Conservation (phyloP, 2,888 invertebrate species). For the Sussaba pulchella region DNA sequence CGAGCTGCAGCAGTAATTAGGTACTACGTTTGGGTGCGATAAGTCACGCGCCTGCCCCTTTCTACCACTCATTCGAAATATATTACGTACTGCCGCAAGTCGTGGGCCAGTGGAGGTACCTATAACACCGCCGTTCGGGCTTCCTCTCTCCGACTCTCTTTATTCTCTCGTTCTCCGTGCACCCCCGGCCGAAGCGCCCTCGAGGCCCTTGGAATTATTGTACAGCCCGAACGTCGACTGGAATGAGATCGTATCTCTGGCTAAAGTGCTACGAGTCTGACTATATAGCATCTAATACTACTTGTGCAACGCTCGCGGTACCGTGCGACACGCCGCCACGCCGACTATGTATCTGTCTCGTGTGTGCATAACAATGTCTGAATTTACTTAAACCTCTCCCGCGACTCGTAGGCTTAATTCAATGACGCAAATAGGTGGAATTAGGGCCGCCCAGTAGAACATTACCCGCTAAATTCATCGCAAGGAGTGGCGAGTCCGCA, state of each 20-base stretch:
- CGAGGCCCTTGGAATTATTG: conserved; percentile 58
- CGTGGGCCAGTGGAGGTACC: conserved; percentile 3
- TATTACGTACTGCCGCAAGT: conserved; percentile 28
- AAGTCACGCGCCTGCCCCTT: conserved; percentile 65
- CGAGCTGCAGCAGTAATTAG: conserved; percentile 55
- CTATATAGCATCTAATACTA: conserved; percentile 64
- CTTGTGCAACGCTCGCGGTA: conserved; percentile 54
- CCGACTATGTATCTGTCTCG: conserved; percentile 56
- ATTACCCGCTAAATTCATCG: conserved; percentile 1
- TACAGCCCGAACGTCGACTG: conserved; percentile 58
- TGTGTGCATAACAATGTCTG: conserved; percentile 62
- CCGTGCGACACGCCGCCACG: conserved; percentile 34
- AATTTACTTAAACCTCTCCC: conserved; percentile 51
- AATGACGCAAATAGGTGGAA: conserved; percentile 45
- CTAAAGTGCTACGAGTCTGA: conserved; percentile 62
- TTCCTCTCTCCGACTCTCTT: conserved; percentile 54
- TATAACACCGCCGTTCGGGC: conserved; percentile 33
- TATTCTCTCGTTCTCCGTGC: conserved; percentile 47
- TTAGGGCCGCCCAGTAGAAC: conserved; percentile 33
- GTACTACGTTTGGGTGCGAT: conserved; percentile 61
- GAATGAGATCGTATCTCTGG: conserved; percentile 65
- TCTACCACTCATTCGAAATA: conserved; percentile 42
- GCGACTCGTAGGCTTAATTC: conserved; percentile 52
- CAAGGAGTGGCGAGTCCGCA: neutral
- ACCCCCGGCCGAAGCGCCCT: conserved; percentile 36